Evolutionary conservation across 2,888 invertebrate species (phyloP), one percentile per base, ranked within the genome.

Genomic region (Nymphalis polychloros): DNA sequence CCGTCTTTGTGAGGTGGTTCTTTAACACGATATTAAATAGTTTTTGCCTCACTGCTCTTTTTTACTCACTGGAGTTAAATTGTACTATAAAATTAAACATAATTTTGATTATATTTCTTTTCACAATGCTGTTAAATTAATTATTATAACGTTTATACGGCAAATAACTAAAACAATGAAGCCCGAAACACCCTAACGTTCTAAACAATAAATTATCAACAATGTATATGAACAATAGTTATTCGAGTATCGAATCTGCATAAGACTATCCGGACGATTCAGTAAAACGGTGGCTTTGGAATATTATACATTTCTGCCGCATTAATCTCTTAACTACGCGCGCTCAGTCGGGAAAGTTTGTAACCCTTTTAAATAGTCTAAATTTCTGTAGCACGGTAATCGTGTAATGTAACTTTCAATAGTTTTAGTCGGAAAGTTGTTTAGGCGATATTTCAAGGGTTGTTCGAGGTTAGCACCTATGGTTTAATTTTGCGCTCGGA

Each of bases 401-500:
- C 87, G 79, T 77, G 75, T 80, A 80, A 86, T 88, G 83, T 87
- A 87, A 89, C 83, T 90, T 91, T 87, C 84, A 84, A 88, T 89
- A 89, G 90, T 88, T 89, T 87, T 84, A 81, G 84, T 78, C 77
- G 77, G 77, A 73, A 81, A 81, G 82, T 85, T 84, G 81, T 84
- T 82, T 79, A 76, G 76, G 75, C 66, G 81, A 69, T 79, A 76
- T 70, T 72, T 72, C 73, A 74, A 79, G 79, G 83, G 84, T 82
- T 82, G 83, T 81, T 81, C 79, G 78, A 85, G 85, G 88, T 91
- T 92, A 93, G 88, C 83, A 84, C 85, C 85, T 86, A 84, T 84
- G 89, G 89, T 87, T 89, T 90, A 90, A 89, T 88, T 85, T 87
- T 84, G 81, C 82, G 84, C 88, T 79, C 86, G 92, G 93, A 93